Conservation (phyloP, 2,113 vertebrate species). For the Melanostigma gelatinosum region DNA sequence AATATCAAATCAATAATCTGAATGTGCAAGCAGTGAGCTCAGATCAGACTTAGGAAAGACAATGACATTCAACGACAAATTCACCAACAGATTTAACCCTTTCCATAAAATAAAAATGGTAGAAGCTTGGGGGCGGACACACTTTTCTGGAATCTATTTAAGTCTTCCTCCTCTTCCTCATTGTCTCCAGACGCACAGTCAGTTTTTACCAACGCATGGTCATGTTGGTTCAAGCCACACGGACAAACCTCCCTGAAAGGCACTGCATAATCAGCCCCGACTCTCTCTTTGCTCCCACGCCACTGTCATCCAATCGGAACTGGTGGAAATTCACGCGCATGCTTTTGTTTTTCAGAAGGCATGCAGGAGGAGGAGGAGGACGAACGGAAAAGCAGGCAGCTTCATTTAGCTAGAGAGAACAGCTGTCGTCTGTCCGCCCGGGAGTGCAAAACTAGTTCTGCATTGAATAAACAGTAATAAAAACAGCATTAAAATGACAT, state of each 20-base stretch:
- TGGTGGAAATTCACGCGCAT: slow-evolving; percentile 64
- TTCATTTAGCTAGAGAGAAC: slow-evolving; percentile 65
- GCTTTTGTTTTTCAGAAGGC: slow-evolving; percentile 52
- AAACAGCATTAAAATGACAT: slow-evolving; percentile 83
- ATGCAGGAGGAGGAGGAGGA: not conserved
- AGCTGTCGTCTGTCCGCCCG: slow-evolving; percentile 65
- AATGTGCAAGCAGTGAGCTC: slow-evolving; percentile 75
- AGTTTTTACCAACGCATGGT: slow-evolving; percentile 12
- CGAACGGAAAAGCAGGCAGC: slow-evolving; percentile 61
- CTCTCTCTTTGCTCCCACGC: slow-evolving; percentile 54
- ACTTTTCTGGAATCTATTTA: slow-evolving; percentile 45
- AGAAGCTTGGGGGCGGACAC: slow-evolving; percentile 46
- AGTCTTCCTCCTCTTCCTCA: slow-evolving; percentile 66
- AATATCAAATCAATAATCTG: slow-evolving; percentile 41
- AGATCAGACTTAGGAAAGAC: slow-evolving; percentile 54
- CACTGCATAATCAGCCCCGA: slow-evolving; percentile 57
- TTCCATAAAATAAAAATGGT: slow-evolving; percentile 49
- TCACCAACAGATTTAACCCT: slow-evolving; percentile 55
- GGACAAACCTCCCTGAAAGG: slow-evolving; percentile 62
- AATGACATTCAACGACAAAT: slow-evolving; percentile 70
- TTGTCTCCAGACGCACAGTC: slow-evolving; percentile 40
- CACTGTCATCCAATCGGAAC: slow-evolving; percentile 66
- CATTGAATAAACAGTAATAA: slow-evolving; percentile 81
- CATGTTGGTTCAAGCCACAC: slow-evolving; percentile 33
- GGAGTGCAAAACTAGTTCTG: slow-evolving; percentile 83